Evolutionary conservation across 1,140 invertebrate species (phyloP).

Genomic region (Proctacanthus coquilletti): DNA sequence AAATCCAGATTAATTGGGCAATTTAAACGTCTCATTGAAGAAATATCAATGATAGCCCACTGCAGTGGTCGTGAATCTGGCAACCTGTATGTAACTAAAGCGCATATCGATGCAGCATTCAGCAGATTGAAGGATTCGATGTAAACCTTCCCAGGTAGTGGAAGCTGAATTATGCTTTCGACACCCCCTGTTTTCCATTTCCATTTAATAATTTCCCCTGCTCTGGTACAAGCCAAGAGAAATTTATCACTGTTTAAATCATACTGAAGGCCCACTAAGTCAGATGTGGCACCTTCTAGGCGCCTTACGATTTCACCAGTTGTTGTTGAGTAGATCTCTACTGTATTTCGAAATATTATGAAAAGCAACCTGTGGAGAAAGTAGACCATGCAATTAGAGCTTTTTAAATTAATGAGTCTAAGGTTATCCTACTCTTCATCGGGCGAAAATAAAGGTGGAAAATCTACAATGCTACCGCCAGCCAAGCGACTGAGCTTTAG

Average conservation of each 20-base stretch:
- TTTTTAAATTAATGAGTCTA: conserved; percentile 2
- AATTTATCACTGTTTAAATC: conserved; percentile 30
- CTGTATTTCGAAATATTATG: conserved; percentile 35
- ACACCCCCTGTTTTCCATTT: conserved; percentile 35
- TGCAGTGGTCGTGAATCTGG: conserved; percentile 1
- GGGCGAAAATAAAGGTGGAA: conserved; percentile 41
- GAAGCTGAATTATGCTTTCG: conserved; percentile 25
- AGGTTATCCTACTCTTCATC: conserved; percentile 41
- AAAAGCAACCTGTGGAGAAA: conserved; percentile 36
- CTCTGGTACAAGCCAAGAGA: conserved; percentile 37
- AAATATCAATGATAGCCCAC: conserved; percentile 17
- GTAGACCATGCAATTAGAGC: too few species aligned
- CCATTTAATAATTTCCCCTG: conserved; percentile 37
- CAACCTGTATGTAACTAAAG: conserved; percentile 13
- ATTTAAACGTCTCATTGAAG: conserved; percentile 6
- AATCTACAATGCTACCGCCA: conserved; percentile 44
- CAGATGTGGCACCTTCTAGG: conserved; percentile 31
- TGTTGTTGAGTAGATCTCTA: conserved; percentile 43
- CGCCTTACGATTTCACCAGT: conserved; percentile 36
- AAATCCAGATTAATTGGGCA: conserved; percentile 11
- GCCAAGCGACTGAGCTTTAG: conserved; percentile 28
- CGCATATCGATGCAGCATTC: conserved; percentile 15
- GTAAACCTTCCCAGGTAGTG: not conserved
- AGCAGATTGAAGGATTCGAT: conserved; percentile 15
- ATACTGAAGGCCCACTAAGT: conserved; percentile 34